Evolutionary conservation across 2,113 vertebrate species (phyloP).

Genomic region (Nyctereutes procyonoides): DNA sequence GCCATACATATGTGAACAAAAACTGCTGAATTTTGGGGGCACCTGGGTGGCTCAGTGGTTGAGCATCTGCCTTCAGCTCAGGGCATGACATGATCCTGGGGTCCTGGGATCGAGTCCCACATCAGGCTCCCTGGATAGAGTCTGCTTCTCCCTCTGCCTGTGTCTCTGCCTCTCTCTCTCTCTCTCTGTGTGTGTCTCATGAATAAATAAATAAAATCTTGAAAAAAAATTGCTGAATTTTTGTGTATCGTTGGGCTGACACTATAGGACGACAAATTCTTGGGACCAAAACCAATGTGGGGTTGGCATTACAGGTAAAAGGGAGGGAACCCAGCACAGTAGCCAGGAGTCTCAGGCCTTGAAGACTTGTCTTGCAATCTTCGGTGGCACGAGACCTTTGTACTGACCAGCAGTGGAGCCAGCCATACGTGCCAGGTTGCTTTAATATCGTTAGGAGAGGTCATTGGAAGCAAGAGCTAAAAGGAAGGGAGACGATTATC

Average conservation of each 20-base stretch:
- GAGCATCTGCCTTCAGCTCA: no score
- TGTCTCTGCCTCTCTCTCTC: no score
- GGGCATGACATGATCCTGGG: no score
- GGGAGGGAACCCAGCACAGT: not conserved
- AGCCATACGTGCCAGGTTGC: not conserved
- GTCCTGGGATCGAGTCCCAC: no score
- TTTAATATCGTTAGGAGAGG: not conserved
- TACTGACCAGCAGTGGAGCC: not conserved
- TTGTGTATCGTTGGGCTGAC: not conserved
- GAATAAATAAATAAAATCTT: no score
- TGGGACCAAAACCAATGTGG: not conserved
- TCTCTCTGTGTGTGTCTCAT: no score
- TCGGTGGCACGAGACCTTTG: not conserved
- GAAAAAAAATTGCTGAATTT: not conserved
- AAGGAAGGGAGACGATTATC: not conserved
- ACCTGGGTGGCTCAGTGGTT: no score
- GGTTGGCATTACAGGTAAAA: not conserved
- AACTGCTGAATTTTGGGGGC: not conserved
- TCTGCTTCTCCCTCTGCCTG: no score
- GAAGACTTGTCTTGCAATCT: not conserved
- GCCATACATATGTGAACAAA: rapidly evolving
- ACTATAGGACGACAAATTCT: not conserved
- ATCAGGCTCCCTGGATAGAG: no score
- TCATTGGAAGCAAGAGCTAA: not conserved
- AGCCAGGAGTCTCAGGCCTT: not conserved